Percentiles rank a stretch among this genome's conserved stretches.
These are phyloP conservation scores for Brachymystax lenok DNA, from an alignment of 2,797 vertebrate species.

Conservation along the genomic window DNA sequence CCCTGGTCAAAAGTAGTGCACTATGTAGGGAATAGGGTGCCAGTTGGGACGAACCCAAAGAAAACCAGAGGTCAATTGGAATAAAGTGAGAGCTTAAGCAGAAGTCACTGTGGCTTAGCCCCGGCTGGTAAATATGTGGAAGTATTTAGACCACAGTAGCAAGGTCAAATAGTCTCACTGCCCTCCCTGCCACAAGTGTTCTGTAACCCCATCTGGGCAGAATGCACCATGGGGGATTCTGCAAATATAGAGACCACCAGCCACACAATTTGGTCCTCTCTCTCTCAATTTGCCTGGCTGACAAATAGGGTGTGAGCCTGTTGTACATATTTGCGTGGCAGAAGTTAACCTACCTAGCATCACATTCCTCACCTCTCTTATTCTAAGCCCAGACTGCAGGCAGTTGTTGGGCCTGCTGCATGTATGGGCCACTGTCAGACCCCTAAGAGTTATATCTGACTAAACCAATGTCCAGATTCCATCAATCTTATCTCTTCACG, in stretches of 20 bases:
- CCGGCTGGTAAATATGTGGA: conserved; percentile 59
- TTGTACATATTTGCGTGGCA: not conserved
- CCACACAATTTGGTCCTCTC: conserved; percentile 13
- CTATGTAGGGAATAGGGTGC: too few species aligned
- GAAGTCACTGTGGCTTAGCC: conserved; percentile 51
- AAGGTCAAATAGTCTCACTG: conserved; percentile 28
- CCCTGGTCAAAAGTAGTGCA: too few species aligned
- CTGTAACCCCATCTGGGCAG: conserved; percentile 37
- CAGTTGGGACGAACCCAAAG: conserved; percentile 43
- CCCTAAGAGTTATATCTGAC: not conserved
- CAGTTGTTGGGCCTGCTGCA: conserved; percentile 10
- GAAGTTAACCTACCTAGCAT: conserved; percentile 41
- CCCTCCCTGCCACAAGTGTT: conserved; percentile 40
- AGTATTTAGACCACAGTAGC: conserved; percentile 46
- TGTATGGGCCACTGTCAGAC: conserved; percentile 41
- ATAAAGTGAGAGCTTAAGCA: conserved; percentile 50
- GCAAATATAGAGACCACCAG: conserved; percentile 24
- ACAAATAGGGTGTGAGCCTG: conserved; percentile 27
- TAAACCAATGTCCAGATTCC: not conserved
- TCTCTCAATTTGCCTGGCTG: conserved; percentile 44
- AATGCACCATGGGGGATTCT: conserved; percentile 24
- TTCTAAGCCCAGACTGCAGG: conserved; percentile 38
- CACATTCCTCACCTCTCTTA: conserved; percentile 53
- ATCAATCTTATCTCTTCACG: not conserved
- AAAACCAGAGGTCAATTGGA: conserved; percentile 57